Conservation (phyloP, 2,888 invertebrate genomes). For the Rapana venosa region DNA sequence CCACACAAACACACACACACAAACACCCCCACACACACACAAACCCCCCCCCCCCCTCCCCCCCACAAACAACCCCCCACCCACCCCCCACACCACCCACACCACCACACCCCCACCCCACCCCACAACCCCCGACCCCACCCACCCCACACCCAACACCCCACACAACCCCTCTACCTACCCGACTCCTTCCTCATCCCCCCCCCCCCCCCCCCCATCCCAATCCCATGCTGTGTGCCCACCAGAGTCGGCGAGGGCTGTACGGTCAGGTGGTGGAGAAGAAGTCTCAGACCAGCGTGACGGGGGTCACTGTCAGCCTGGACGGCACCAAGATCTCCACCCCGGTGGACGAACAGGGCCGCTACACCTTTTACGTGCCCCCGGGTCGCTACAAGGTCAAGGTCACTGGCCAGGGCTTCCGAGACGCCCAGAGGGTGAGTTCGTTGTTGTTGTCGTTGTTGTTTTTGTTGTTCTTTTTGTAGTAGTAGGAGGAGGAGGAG, state of each 20-base stretch:
- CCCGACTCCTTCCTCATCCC: neutral
- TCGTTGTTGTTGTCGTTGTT: neutral
- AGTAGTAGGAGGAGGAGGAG: neutral
- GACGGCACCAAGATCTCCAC: slow-evolving; percentile 53
- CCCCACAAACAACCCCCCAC: too few relatives aligned
- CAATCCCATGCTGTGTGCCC: too few relatives aligned
- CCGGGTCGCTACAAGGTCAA: slow-evolving; percentile 62
- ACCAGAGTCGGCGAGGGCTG: slow-evolving; percentile 65
- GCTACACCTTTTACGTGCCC: slow-evolving; percentile 66
- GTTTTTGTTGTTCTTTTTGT: neutral
- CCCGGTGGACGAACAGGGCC: slow-evolving; percentile 56
- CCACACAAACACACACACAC: too few relatives aligned
- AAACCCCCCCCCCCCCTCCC: too few relatives aligned
- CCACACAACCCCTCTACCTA: too few relatives aligned
- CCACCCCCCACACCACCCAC: too few relatives aligned
- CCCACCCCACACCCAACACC: too few relatives aligned
- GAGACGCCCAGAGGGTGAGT: slow-evolving; percentile 54
- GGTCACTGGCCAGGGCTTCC: slow-evolving; percentile 56
- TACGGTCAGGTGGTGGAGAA: slow-evolving; percentile 64
- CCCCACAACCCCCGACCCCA: too few relatives aligned
- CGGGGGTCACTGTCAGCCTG: slow-evolving; percentile 57
- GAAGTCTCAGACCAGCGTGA: slow-evolving; percentile 51
- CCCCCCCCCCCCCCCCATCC: neutral
- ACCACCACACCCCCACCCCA: too few relatives aligned
- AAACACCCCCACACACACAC: too few relatives aligned